phyloP scores from a whole-genome alignment of 2,113 vertebrate species.

The Chlorodrepanis virens region DNA sequence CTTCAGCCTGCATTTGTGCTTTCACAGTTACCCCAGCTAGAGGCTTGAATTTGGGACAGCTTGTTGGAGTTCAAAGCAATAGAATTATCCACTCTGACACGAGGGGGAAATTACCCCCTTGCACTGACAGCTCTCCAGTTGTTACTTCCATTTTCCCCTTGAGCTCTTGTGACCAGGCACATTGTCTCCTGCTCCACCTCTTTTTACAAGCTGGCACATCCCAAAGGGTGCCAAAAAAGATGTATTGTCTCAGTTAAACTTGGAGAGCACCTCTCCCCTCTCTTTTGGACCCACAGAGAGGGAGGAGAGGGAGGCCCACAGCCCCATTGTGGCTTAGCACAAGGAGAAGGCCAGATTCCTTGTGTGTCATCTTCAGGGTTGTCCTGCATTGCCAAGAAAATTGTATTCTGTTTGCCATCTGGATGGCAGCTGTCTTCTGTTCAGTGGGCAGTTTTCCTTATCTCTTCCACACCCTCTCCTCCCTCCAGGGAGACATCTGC shows the following conservation, averaged over 20 bases:
- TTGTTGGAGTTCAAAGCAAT: neutral
- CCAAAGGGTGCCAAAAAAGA: neutral
- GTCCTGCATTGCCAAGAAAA: too few relatives aligned
- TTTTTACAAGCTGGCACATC: neutral
- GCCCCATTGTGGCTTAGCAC: rapidly evolving
- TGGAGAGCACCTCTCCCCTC: neutral
- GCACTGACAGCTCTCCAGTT: neutral
- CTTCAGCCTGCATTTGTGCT: neutral
- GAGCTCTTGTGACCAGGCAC: neutral
- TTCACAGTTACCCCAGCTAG: neutral
- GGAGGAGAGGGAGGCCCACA: neutral
- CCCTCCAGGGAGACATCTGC: too few relatives aligned
- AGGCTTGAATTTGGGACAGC: neutral
- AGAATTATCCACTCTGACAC: neutral
- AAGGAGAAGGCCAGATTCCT: neutral
- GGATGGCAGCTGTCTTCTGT: too few relatives aligned
- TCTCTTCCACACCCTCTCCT: too few relatives aligned
- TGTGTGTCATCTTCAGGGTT: neutral
- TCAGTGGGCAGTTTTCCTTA: too few relatives aligned
- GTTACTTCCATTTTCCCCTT: neutral
- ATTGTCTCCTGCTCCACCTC: neutral
- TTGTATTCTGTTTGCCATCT: too few relatives aligned
- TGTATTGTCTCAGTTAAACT: neutral
- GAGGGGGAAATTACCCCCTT: neutral
- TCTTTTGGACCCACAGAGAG: neutral